Evolutionary conservation across 2,797 vertebrate genomes (phyloP), one percentile per base, ranked within the genome.

Genomic region (Spinus pinus): DNA sequence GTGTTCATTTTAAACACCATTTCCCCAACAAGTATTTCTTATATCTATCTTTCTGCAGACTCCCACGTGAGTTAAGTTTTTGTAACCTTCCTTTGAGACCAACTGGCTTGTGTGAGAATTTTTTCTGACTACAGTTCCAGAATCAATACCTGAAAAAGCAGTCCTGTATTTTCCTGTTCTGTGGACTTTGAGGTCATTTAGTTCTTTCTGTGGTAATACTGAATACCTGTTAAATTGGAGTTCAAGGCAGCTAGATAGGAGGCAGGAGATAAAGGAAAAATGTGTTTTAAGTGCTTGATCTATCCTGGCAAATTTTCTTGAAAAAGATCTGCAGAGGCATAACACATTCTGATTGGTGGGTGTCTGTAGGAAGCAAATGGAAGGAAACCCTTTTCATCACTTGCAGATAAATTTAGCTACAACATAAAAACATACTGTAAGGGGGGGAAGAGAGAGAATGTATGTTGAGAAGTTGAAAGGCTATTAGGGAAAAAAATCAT

Each of bases 261-360:
- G 84, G 81, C 69, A 81, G 83, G 72, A 96, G 91, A 91, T 84
- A 92, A 23, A 82, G 72, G 70, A 78, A 97, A 95, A 86, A 42
- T 82, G 41, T 90, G 81, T 85, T 97, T 95, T 74, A 93, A 95
- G 70, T 81, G 50, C 88, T 97, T 97, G 78, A 97, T 97, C 79
- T 97, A 31, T 70, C 87, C 85, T 39, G 90, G 88, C 57, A 93
- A 60, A 82, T 61, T 93, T 71, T 95, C 60, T 72, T 81, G 79
- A 91, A 93, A 94, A 91, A 61, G 87, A 75, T 86, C 61, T 94
- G 28, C 89, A 93, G 88, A 96, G 91, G 44, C 70, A 35, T 86
- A 88, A 87, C 73, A 49, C 39, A 14, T 86, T 92, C 47, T 79
- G 69, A 85, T 94, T 73, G 86, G 91, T 90, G 74, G 81, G 50